Conservation (phyloP, 2,113 vertebrate species). For the Xiphias gladius region DNA sequence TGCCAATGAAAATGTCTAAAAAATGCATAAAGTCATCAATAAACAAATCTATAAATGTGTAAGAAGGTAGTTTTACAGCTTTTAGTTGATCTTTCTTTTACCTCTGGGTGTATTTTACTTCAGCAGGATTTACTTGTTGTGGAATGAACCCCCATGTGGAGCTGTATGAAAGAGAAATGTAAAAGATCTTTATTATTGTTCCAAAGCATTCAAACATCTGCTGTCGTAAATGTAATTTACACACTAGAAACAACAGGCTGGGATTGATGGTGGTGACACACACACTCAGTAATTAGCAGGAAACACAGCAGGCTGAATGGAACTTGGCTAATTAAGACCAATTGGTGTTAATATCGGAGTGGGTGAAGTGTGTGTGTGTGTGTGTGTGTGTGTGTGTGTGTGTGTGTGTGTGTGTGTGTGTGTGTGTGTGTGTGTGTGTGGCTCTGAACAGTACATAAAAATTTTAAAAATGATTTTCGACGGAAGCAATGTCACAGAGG, state of each 20-base stretch:
- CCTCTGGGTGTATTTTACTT: neutral
- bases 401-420: neutral
- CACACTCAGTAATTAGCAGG: slow-evolving; percentile 54
- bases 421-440: too few relatives aligned
- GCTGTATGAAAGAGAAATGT: neutral
- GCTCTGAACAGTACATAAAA: neutral
- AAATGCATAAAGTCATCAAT: neutral
- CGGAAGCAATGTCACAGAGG: neutral
- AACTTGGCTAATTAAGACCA: slow-evolving; percentile 52
- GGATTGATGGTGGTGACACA: slow-evolving; percentile 28
- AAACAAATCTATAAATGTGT: neutral
- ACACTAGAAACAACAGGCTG: slow-evolving; percentile 18
- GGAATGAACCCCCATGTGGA: neutral
- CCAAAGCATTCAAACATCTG: slow-evolving; percentile 16
- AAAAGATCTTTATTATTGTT: slow-evolving; percentile 15
- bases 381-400: neutral
- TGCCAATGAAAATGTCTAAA: neutral
- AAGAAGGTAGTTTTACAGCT: neutral
- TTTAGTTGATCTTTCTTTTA: neutral
- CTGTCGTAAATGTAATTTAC: slow-evolving; percentile 28
- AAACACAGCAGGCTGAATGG: slow-evolving; percentile 44
- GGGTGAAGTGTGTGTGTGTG: slow-evolving; percentile 10
- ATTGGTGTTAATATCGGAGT: slow-evolving; percentile 51
- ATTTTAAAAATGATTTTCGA: neutral
- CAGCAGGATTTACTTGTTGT: neutral